Conservation (phyloP, 2,113 vertebrate species). For the Forbesichthys agassizii region DNA sequence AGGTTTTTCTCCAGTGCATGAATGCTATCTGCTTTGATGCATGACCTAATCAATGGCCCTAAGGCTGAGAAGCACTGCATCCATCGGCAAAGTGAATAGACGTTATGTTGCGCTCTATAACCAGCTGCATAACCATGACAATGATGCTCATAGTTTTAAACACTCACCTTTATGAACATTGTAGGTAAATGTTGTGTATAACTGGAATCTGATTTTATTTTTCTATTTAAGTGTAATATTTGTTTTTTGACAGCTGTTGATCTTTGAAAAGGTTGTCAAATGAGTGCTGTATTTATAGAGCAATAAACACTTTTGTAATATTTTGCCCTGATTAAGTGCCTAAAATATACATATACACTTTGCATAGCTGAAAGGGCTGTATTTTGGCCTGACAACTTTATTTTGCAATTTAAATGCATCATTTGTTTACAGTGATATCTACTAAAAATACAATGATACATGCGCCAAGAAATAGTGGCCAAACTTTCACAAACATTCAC, state of each 20-base stretch:
- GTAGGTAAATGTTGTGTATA: slow-evolving; percentile 14
- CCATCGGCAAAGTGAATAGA: not conserved
- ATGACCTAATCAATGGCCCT: not conserved
- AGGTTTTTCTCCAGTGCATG: not conserved
- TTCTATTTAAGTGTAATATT: not conserved
- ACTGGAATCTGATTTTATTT: slow-evolving; percentile 39
- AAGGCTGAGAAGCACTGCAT: not conserved
- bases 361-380: slow-evolving; percentile 7
- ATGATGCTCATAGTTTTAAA: not conserved
- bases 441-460: not conserved
- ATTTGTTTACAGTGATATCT: slow-evolving; percentile 23
- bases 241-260: not conserved
- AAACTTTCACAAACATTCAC: too few relatives aligned
- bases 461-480: too few relatives aligned
- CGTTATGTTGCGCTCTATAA: not conserved
- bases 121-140: not conserved
- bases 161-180: too few relatives aligned
- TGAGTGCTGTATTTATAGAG: slow-evolving; percentile 30
- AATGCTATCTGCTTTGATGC: not conserved
- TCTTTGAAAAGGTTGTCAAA: not conserved
- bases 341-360: slow-evolving; percentile 1
- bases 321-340: slow-evolving; percentile 22
- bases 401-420: not conserved
- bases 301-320: not conserved
- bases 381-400: slow-evolving; percentile 19